Conservation (phyloP, 1,140 invertebrate species). For the Lasioglossum baleicum region DNA sequence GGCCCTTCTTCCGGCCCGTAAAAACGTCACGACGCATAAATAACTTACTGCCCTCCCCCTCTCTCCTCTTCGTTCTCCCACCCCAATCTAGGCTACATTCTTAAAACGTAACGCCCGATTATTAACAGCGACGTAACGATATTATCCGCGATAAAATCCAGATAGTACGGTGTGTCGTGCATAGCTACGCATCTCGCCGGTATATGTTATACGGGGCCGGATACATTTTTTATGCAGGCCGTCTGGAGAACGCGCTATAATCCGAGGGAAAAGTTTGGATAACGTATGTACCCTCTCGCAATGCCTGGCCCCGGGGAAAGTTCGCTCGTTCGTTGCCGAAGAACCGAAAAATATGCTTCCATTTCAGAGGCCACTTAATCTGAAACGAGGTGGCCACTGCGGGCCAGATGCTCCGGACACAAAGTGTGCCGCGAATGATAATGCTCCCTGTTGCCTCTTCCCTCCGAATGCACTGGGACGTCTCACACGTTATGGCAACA, state of each 20-base stretch:
- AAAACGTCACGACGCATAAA: constrained; percentile 2
- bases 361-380: constrained; percentile 48
- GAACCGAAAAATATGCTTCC: constrained; percentile 40
- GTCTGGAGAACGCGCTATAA: constrained; percentile 27
- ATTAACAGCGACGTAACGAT: constrained; percentile 16
- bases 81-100: not conserved
- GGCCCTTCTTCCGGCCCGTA: not conserved
- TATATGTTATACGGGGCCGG: not conserved
- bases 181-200: not conserved
- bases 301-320: constrained; percentile 22
- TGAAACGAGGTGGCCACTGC: constrained; percentile 40
- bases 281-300: constrained; percentile 39
- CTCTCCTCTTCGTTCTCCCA: no score
- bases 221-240: constrained; percentile 40
- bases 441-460: constrained; percentile 9
- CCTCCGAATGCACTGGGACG: no score
- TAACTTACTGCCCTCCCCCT: not conserved
- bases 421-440: constrained; percentile 37
- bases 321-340: constrained; percentile 34
- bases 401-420: constrained; percentile 48
- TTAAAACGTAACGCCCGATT: constrained; percentile 19
- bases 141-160: constrained; percentile 44
- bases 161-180: not conserved
- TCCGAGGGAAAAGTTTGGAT: constrained; percentile 29
- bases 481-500: no score